phyloP scores from a whole-genome alignment of 2,888 invertebrate genomes.

The Ligdia adustata region DNA sequence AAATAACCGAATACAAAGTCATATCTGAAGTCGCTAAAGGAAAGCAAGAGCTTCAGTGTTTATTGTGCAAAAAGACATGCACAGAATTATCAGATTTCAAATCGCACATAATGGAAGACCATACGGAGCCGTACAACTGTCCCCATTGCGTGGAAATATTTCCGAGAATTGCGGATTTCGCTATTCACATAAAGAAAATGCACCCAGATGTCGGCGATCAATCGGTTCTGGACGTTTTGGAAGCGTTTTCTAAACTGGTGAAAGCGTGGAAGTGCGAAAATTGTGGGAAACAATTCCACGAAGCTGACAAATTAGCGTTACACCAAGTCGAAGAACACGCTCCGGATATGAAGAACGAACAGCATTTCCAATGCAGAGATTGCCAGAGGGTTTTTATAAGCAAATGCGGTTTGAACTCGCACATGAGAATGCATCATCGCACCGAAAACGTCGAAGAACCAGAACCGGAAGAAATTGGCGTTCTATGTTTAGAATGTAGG shows the following conservation, averaged over 20 bases:
- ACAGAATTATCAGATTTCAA: constrained; percentile 66
- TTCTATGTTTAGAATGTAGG: constrained; percentile 73
- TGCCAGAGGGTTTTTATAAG: constrained; percentile 72
- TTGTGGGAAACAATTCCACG: constrained; percentile 70
- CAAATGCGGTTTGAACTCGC: constrained; percentile 69
- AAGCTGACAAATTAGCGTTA: constrained; percentile 70
- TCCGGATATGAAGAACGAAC: constrained; percentile 61
- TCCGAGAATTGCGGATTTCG: constrained; percentile 68
- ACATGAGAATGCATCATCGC: constrained; percentile 68
- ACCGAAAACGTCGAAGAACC: constrained; percentile 52
- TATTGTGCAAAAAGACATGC: constrained; percentile 67
- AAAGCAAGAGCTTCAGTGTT: constrained; percentile 68
- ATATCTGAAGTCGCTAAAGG: constrained; percentile 72
- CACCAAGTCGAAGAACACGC: constrained; percentile 71
- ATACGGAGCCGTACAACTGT: constrained; percentile 68
- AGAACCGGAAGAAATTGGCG: constrained; percentile 55
- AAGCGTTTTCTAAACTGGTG: constrained; percentile 70
- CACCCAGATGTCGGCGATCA: constrained; percentile 71
- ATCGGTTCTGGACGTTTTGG: constrained; percentile 68
- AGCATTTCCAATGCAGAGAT: constrained; percentile 69
- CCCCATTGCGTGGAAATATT: constrained; percentile 62
- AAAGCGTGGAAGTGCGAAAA: constrained; percentile 81
- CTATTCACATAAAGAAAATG: constrained; percentile 65
- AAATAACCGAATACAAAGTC: constrained; percentile 75
- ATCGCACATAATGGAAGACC: constrained; percentile 72